Percentiles rank a stretch among this genome's conserved stretches.
phyloP scores from a whole-genome alignment of 1,140 invertebrate genomes.

The Ooceraea biroi region DNA sequence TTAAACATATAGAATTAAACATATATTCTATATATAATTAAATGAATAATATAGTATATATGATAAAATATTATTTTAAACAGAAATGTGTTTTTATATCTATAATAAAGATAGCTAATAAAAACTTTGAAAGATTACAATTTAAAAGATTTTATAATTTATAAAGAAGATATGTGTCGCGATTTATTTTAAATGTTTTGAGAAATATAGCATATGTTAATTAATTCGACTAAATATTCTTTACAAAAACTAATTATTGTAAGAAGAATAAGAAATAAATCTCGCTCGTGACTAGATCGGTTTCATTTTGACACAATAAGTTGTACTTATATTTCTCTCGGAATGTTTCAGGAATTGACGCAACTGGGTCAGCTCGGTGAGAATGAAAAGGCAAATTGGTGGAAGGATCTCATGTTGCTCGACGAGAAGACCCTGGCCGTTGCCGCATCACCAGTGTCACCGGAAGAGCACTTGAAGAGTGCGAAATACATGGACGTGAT shows the following conservation, averaged over 20 bases:
- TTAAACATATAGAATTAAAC: too few species aligned
- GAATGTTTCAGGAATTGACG: slow-evolving; percentile 76
- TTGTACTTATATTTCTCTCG: slow-evolving; percentile 6
- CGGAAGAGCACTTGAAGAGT: slow-evolving; percentile 89
- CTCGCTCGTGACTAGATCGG: too few species aligned
- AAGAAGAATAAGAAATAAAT: neutral
- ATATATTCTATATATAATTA: too few species aligned
- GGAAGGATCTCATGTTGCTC: slow-evolving; percentile 87
- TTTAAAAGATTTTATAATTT: neutral
- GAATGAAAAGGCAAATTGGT: slow-evolving; percentile 86
- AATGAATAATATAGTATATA: too few species aligned
- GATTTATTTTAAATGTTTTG: neutral
- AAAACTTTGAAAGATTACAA: neutral
- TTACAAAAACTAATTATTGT: neutral
- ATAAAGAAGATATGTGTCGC: neutral
- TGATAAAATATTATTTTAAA: neutral
- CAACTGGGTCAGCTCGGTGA: slow-evolving; percentile 85
- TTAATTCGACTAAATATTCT: neutral
- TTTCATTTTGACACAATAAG: too few species aligned
- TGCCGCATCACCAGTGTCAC: slow-evolving; percentile 88
- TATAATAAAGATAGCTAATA: neutral
- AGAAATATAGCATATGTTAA: neutral
- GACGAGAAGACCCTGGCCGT: slow-evolving; percentile 87
- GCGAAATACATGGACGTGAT: slow-evolving; percentile 93
- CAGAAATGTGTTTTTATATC: neutral